Base-by-base conservation (phyloP, 2,113 vertebrate species). In the Oncorhynchus clarkii region DNA sequence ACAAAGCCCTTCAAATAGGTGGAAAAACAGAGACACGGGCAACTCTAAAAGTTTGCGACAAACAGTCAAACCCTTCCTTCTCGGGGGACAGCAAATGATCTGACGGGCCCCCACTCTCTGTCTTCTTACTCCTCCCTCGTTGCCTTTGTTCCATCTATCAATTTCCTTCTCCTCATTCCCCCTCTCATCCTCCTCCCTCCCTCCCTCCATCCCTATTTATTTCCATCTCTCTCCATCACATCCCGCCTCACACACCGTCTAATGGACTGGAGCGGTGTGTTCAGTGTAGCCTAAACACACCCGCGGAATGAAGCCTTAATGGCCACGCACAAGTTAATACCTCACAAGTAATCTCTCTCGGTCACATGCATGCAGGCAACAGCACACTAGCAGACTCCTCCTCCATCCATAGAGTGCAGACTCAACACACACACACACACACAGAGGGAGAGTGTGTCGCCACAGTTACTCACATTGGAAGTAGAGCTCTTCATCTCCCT, bases 401-500 rank as follows among this genome's bases (percentile, higher is more conserved):
- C 39, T 11, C 8, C 39, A 45, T 45, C 8, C 39, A 11, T 9
- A 45, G 39, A 45, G 39, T 9, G 39, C 39, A 45, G 39, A 45
- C 39, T 39, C 7, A 9, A 62, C 22, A 62, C 22, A 24, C n/a
- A 62, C 73, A 65, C 12, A 62, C n/a, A 72, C 27, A 60, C 29
- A 26, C 8, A 39, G 39, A 9, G 39, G 9, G 9, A 45, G n/a
- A 5, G 49, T 3, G 2, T 66, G 16, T 14, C 65, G 39, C 1
- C 1, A 48, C 24, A 59, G 76, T 80, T 81, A 94, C 95, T 96
- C 84, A 96, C 95, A 96, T 20, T 97, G 96, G 87, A 97, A 97
- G 91, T 96, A 97, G 11, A 96, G 94, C 83, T 97, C 95, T 85
- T 97, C 96, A 0, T 97, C 96, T 70, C 95, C 96, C 1, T 97